A percentile compares a stretch with the other conserved stretches of the same genome.
These are phyloP conservation scores for Ascidia mentula DNA, from an alignment of 23 tunicate genomes.

Conservation along the genomic window DNA sequence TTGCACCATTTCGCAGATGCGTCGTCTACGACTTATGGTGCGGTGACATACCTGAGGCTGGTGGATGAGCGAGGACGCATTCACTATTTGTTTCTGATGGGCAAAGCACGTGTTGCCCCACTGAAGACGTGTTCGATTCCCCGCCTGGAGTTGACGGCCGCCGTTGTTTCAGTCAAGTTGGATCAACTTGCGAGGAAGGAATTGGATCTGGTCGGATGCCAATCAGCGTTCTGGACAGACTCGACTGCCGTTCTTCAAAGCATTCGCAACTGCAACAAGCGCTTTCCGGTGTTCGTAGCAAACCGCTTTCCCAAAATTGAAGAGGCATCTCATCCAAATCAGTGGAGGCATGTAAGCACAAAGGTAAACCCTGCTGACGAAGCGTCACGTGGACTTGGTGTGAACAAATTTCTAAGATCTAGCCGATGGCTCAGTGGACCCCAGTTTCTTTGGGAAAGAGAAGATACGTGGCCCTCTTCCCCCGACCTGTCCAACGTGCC, in stretches of 20 bases:
- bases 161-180: constrained; percentile 15
- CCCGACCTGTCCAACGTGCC: too few species aligned
- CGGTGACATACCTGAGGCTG: constrained; percentile 23
- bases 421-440: too few species aligned
- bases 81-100: constrained; percentile 20
- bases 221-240: constrained; percentile 39
- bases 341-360: too few species aligned
- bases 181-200: constrained; percentile 21
- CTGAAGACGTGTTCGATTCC: constrained; percentile 31
- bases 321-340: neutral
- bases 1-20: constrained; percentile 50
- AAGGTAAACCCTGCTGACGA: too few species aligned
- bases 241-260: constrained; percentile 29
- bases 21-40: constrained; percentile 18
- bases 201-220: neutral
- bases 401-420: too few species aligned
- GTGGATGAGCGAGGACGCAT: constrained; percentile 4
- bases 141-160: constrained; percentile 41
- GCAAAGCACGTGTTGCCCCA: constrained; percentile 45
- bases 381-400: too few species aligned
- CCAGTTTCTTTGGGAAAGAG: too few species aligned
- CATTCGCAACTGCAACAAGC: constrained; percentile 12
- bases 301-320: constrained; percentile 13
- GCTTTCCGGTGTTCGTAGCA: constrained; percentile 36
- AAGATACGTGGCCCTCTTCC: too few species aligned